Base-by-base conservation (phyloP, 2,113 vertebrate genomes). In the Mus pahari region DNA sequence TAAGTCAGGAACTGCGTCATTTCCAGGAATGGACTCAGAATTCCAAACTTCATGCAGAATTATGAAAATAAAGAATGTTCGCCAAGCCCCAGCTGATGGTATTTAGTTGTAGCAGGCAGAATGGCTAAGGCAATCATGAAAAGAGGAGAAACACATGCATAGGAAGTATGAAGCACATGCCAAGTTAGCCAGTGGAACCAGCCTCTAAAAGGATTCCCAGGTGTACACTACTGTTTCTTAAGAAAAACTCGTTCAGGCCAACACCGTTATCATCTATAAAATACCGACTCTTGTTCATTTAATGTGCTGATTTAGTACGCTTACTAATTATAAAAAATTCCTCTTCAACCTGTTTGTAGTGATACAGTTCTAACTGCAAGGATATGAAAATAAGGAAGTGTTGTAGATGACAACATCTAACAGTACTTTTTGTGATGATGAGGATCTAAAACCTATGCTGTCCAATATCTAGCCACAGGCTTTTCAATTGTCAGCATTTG, bases 341-440 rank as follows among this genome's bases (percentile, higher is more conserved):
- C 77, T 70, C 75, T 53, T 70, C 1, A 12, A 81, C 84, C 48
- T 95, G 50, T 62, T 24, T 50, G 19, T 64, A 58, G 55, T n/a
- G n/a, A 92, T 74, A 26, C 62, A 75, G 68, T 88, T 88, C 77
- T 92, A 58, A 81, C 24, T 82, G 45, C 90, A 73, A 86, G 94
- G 53, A 42, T 14, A 55, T 22, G 53, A 81, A 77, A 6, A 75
- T 42, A 36, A 93, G 22, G 71, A 83, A 78, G 62, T 26, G 39
- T 31, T 39, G 42, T 0, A 71, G 58, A 75, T 7, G 24, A 73
- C 58, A 83, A 16, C 55, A 31, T 17, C 68, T 28, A 26, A 42
- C 0, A 45, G 89, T 36, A 71, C 0, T 3, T 84, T 82, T 75
- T 86, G 42, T 9, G 45, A 53, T 28, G 26, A 68, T 28, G 70